Percentiles rank a stretch among this genome's conserved stretches.
Conservation (phyloP, 2,113 vertebrate genomes). For the Pteropus alecto region DNA sequence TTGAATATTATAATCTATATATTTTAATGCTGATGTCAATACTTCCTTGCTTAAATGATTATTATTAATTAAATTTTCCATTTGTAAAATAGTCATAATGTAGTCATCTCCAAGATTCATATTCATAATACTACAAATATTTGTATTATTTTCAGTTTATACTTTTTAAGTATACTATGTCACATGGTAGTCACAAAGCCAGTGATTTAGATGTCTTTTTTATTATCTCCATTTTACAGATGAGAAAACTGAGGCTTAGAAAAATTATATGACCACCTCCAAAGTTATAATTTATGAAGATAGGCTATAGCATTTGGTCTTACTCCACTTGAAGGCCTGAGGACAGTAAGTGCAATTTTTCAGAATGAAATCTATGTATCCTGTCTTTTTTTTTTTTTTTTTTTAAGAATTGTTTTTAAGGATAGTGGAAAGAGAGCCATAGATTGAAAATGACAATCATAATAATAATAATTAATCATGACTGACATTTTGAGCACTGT, state of each 20-base stretch:
- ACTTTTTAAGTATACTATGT: neutral
- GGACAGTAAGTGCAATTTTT: neutral
- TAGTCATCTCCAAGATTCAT: neutral
- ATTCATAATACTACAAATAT: neutral
- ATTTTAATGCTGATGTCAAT: neutral
- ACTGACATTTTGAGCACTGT: conserved; percentile 45
- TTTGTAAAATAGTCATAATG: neutral
- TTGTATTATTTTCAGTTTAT: neutral
- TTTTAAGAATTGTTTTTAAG: neutral
- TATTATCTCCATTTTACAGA: neutral
- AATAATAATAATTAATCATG: conserved; percentile 49
- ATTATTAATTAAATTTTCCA: neutral
- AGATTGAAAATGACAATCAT: conserved; percentile 50
- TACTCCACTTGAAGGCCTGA: neutral
- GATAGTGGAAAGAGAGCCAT: neutral
- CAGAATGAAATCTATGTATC: neutral
- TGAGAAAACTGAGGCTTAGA: neutral
- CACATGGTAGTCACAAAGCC: neutral
- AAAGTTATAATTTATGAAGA: neutral
- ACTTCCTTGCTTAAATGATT: neutral
- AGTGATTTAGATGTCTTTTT: neutral
- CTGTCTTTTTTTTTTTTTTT: neutral
- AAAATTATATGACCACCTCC: neutral
- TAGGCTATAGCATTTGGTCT: neutral
- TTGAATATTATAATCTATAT: neutral